Evolutionary conservation across 2,888 invertebrate genomes (phyloP).

Genomic region (Tenthredo livida): DNA sequence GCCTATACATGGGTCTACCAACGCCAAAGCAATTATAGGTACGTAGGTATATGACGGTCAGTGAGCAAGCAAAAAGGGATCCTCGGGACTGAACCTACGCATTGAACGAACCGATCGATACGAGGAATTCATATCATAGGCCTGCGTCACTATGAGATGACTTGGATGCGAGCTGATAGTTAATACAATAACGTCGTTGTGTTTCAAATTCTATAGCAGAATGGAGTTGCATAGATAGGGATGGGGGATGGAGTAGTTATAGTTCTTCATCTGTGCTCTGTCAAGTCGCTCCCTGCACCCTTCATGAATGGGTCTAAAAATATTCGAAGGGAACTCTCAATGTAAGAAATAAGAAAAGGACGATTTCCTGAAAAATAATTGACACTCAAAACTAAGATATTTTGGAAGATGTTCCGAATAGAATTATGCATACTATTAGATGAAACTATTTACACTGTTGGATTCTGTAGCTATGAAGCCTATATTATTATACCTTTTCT

Average conservation of each 20-base stretch:
- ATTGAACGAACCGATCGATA: conserved; percentile 29
- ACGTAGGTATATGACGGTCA: conserved; percentile 22
- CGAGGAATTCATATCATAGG: not conserved
- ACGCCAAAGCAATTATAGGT: conserved; percentile 28
- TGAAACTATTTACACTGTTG: not conserved
- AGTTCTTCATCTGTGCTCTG: not conserved
- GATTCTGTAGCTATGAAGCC: not conserved
- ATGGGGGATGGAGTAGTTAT: not conserved
- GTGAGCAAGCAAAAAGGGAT: not conserved
- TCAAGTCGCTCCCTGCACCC: not conserved
- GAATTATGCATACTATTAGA: not conserved
- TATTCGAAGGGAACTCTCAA: not conserved
- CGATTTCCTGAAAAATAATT: not conserved
- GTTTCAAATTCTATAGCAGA: not conserved
- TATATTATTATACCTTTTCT: not conserved
- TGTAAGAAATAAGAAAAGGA: not conserved
- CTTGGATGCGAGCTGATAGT: conserved; percentile 17
- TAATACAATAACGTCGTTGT: conserved; percentile 21
- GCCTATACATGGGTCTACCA: not conserved
- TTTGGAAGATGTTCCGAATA: too few species aligned
- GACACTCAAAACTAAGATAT: not conserved
- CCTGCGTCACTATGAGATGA: conserved; percentile 22
- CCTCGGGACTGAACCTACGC: not conserved
- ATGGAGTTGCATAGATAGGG: not conserved
- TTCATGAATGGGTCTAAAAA: not conserved